Conservation (phyloP, 2,113 vertebrate species). For the Atherinomorus stipes region DNA sequence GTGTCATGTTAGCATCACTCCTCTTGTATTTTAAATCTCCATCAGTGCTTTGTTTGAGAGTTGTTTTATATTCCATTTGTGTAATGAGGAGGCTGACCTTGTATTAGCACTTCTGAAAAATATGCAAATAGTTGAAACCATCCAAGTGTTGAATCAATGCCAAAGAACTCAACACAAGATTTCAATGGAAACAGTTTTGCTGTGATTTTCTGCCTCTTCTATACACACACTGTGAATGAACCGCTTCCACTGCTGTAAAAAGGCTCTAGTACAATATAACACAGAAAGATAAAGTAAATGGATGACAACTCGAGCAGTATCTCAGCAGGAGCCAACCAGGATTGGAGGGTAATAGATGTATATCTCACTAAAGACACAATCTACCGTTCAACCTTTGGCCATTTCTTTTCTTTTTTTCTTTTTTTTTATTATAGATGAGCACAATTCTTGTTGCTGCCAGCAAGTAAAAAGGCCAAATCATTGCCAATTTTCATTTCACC, state of each 20-base stretch:
- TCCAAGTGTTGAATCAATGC: conserved; percentile 35
- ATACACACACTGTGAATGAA: conserved; percentile 16
- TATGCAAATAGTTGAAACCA: conserved; percentile 42
- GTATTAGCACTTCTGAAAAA: conserved; percentile 58
- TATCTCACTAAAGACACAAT: conserved; percentile 20
- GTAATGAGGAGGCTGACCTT: conserved; percentile 59
- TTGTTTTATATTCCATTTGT: conserved; percentile 60
- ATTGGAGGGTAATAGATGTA: conserved; percentile 25
- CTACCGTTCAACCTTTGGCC: conserved; percentile 29
- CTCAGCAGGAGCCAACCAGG: conserved; percentile 7
- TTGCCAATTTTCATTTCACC: conserved; percentile 61
- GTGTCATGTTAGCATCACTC: conserved; percentile 15
- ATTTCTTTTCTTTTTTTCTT: no score
- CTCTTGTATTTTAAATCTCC: conserved; percentile 50
- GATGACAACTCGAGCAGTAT: conserved; percentile 16
- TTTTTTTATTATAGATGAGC: conserved; percentile 2
- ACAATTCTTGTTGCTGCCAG: conserved; percentile 37
- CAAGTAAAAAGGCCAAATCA: conserved; percentile 57
- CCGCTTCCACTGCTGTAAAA: conserved; percentile 18
- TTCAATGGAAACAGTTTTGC: conserved; percentile 22
- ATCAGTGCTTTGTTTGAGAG: conserved; percentile 44
- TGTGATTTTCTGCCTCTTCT: conserved; percentile 12
- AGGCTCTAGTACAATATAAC: conserved; percentile 12
- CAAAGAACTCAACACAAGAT: conserved; percentile 29
- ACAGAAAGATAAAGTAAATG: conserved; percentile 17